Evolutionary conservation across 2,888 invertebrate species (phyloP).

Genomic region (Hirtodrosophila confusa): DNA sequence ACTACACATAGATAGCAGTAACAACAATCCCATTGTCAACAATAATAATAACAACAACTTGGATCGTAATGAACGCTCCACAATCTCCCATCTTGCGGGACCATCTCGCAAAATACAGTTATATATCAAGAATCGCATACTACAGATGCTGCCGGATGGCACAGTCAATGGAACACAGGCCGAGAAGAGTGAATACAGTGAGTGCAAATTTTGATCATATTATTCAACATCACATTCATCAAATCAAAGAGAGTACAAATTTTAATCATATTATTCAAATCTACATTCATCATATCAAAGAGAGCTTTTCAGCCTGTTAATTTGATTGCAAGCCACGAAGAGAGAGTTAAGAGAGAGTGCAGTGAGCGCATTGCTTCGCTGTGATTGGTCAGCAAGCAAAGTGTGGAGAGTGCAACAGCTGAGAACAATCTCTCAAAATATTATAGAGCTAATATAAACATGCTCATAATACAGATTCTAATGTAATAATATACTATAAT

Average conservation of each 20-base stretch:
- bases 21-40: slow-evolving; percentile 49
- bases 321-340: too few relatives aligned
- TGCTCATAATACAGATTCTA: too few relatives aligned
- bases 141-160: slow-evolving; percentile 93
- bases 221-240: neutral
- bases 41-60: slow-evolving; percentile 78
- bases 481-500: too few relatives aligned
- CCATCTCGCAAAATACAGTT: slow-evolving; percentile 92
- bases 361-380: too few relatives aligned
- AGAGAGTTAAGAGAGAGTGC: too few relatives aligned
- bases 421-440: too few relatives aligned
- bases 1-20: slow-evolving; percentile 73
- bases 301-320: too few relatives aligned
- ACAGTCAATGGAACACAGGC: slow-evolving; percentile 93
- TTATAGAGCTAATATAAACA: too few relatives aligned
- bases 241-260: too few relatives aligned
- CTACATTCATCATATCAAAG: too few relatives aligned
- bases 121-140: slow-evolving; percentile 92
- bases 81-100: slow-evolving; percentile 92
- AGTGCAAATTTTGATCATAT: slow-evolving; percentile 84
- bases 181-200: slow-evolving; percentile 92
- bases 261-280: too few relatives aligned
- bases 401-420: neutral
- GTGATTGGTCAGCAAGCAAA: neutral
- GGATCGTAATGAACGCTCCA: slow-evolving; percentile 88